phyloP scores from a whole-genome alignment of 2,888 invertebrate species.

The Eremobia ochroleuca region DNA sequence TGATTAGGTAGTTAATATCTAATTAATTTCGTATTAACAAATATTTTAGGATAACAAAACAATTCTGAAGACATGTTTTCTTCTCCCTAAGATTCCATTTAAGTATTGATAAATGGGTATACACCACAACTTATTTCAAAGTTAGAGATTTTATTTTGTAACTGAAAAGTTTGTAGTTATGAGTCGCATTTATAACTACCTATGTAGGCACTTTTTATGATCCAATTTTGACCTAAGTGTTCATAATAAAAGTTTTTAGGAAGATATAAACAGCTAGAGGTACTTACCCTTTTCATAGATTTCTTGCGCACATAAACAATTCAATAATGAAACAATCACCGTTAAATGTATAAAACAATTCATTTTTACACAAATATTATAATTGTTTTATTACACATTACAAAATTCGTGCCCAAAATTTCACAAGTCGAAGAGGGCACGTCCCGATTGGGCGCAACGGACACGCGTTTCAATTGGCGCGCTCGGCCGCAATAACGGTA shows the following conservation, averaged over 20 bases:
- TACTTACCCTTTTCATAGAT: constrained; percentile 79
- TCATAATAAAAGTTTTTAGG: background rate
- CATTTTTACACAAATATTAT: constrained; percentile 73
- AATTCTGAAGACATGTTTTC: background rate
- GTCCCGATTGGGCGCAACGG: constrained; percentile 84
- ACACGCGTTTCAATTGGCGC: constrained; percentile 89
- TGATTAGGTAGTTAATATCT: too few species aligned
- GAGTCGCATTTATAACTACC: background rate
- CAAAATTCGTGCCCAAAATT: constrained; percentile 76
- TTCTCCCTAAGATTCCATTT: background rate
- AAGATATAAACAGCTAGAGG: background rate
- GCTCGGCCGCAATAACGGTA: constrained; percentile 85
- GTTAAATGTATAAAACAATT: constrained; percentile 69
- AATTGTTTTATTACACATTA: constrained; percentile 69
- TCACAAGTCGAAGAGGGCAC: constrained; percentile 78
- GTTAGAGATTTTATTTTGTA: background rate
- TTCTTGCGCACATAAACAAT: constrained; percentile 76
- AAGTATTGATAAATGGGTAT: background rate
- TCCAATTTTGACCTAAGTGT: background rate
- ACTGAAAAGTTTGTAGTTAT: background rate
- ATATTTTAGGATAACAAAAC: background rate
- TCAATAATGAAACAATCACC: constrained; percentile 73
- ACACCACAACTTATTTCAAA: background rate
- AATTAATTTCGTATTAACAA: background rate
- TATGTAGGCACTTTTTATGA: background rate